Evolutionary conservation across 2,113 vertebrate species (phyloP).

Genomic region (Cygnus atratus): DNA sequence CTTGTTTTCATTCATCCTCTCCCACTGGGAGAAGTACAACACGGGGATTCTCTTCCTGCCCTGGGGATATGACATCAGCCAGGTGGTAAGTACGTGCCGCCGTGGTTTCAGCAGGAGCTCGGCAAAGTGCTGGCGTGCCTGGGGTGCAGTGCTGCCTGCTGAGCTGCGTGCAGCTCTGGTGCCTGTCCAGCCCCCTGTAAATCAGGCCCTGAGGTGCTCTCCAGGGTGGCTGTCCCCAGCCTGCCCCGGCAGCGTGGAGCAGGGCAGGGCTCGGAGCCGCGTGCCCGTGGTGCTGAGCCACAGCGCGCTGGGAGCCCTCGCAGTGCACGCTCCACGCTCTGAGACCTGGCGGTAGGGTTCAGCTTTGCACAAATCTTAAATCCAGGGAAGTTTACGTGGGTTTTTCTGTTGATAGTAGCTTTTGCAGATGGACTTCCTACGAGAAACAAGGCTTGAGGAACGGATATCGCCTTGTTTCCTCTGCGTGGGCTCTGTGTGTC

Average conservation of each 20-base stretch:
- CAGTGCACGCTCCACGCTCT: too few species aligned
- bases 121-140: fast-evolving
- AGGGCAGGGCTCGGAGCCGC: neutral
- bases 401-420: neutral
- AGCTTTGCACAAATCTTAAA: neutral
- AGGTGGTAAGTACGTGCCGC: constrained; percentile 84
- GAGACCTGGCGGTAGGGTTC: too few species aligned
- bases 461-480: neutral
- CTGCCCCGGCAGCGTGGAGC: neutral
- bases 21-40: constrained; percentile 99
- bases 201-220: fast-evolving
- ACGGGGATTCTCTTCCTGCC: constrained; percentile 97
- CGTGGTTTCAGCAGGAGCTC: neutral
- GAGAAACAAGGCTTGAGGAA: neutral
- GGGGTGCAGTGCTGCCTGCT: fast-evolving
- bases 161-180: neutral
- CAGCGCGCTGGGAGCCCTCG: neutral
- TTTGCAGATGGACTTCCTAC: neutral
- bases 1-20: constrained; percentile 97
- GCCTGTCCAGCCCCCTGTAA: fast-evolving
- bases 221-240: neutral
- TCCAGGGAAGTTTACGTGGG: neutral
- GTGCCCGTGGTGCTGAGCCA: too few species aligned
- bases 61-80: constrained; percentile 98
- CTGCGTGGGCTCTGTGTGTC: neutral